phyloP scores from a whole-genome alignment of 2,113 vertebrate genomes.

The Chrysochloris asiatica region DNA sequence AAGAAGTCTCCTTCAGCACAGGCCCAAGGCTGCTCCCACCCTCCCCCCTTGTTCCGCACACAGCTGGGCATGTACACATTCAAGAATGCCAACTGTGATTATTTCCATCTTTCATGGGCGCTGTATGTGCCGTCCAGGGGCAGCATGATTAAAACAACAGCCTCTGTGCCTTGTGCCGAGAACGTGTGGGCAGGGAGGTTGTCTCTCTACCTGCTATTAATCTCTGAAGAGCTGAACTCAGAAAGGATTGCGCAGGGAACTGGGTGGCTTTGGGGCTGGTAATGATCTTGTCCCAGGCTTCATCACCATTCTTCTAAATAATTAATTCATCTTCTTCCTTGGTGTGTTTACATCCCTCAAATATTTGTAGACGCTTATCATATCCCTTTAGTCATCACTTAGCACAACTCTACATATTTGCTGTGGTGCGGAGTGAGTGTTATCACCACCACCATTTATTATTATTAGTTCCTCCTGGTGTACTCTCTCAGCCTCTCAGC shows the following conservation, averaged over 20 bases:
- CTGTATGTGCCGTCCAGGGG: too few relatives aligned
- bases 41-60: neutral
- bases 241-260: neutral
- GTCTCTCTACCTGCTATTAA: neutral
- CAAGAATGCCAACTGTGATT: neutral
- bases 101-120: neutral
- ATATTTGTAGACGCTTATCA: conserved; percentile 30
- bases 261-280: neutral
- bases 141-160: neutral
- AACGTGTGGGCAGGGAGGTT: neutral
- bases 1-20: neutral
- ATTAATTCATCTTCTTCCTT: conserved; percentile 41
- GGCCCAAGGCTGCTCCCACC: neutral
- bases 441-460: neutral
- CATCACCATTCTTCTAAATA: conserved; percentile 18
- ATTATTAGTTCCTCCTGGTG: neutral
- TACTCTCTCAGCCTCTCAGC: neutral
- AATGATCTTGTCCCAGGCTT: neutral
- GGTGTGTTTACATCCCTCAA: conserved; percentile 54
- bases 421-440: neutral
- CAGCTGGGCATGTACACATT: neutral
- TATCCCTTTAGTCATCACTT: conserved; percentile 29
- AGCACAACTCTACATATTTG: neutral
- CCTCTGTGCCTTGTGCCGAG: neutral
- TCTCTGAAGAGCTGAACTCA: neutral